A percentile compares a stretch with the other conserved stretches of the same genome.
Conservation (phyloP, 2,888 invertebrate species). For the Amiota mariae region DNA sequence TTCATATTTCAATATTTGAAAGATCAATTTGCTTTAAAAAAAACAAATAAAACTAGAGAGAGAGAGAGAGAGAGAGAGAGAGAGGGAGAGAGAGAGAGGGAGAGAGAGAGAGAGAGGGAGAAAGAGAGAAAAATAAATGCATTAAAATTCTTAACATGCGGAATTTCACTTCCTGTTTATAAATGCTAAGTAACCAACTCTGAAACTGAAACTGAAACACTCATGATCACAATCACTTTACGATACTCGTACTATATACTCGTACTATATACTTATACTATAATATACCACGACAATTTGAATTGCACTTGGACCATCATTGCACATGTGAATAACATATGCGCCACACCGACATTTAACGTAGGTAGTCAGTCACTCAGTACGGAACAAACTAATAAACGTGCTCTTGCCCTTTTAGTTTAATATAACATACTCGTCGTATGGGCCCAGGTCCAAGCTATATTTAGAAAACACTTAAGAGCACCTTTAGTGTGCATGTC, state of each 20-base stretch:
- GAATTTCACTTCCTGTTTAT: background rate
- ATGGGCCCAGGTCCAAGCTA: background rate
- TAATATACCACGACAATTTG: background rate
- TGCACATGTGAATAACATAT: slow-evolving; percentile 20
- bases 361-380: background rate
- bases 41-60: too few species aligned
- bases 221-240: background rate
- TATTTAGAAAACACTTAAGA: slow-evolving; percentile 19
- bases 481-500: slow-evolving; percentile 13
- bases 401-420: background rate
- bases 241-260: too few species aligned
- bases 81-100: too few species aligned
- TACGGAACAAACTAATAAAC: slow-evolving; percentile 14
- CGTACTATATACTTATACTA: too few species aligned
- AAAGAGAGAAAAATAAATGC: too few species aligned
- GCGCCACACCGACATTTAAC: slow-evolving; percentile 9
- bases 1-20: background rate
- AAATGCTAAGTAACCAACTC: background rate
- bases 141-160: too few species aligned
- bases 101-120: too few species aligned
- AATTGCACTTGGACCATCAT: background rate
- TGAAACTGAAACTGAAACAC: background rate
- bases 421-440: too few species aligned
- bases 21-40: too few species aligned
- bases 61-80: too few species aligned